phyloP scores from a whole-genome alignment of 1,140 invertebrate genomes.

The Parasteatoda tepidariorum region DNA sequence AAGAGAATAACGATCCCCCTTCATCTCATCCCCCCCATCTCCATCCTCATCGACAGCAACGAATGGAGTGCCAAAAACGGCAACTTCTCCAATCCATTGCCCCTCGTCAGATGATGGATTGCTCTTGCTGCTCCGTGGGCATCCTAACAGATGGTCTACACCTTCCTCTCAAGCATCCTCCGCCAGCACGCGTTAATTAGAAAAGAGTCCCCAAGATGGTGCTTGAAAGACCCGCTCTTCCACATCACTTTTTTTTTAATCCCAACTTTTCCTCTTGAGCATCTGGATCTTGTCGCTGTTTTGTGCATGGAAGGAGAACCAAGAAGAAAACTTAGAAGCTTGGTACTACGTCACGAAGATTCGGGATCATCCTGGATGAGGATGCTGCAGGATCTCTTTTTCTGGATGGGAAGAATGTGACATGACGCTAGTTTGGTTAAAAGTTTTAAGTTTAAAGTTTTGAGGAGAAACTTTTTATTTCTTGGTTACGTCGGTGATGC shows the following conservation, averaged over 20 bases:
- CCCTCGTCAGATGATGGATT: constrained; percentile 2
- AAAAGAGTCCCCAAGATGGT: not conserved
- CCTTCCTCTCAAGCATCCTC: no score
- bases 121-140: not conserved
- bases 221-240: not conserved
- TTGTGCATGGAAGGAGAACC: not conserved
- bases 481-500: no score
- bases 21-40: not conserved
- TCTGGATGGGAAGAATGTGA: not conserved
- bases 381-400: not conserved
- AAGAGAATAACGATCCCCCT: not conserved
- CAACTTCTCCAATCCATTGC: constrained; percentile 24
- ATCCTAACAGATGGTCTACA: not conserved
- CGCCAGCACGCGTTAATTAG: not conserved
- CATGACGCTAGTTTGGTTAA: not conserved
- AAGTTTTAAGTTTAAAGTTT: not conserved
- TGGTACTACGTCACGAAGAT: not conserved
- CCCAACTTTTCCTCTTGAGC: not conserved
- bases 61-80: constrained; percentile 25
- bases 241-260: not conserved
- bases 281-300: not conserved
- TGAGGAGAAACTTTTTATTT: not conserved
- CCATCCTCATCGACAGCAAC: not conserved
- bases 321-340: not conserved
- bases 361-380: not conserved